Base-by-base conservation (phyloP, 1,140 invertebrate species). In the Uloborus diversus region DNA sequence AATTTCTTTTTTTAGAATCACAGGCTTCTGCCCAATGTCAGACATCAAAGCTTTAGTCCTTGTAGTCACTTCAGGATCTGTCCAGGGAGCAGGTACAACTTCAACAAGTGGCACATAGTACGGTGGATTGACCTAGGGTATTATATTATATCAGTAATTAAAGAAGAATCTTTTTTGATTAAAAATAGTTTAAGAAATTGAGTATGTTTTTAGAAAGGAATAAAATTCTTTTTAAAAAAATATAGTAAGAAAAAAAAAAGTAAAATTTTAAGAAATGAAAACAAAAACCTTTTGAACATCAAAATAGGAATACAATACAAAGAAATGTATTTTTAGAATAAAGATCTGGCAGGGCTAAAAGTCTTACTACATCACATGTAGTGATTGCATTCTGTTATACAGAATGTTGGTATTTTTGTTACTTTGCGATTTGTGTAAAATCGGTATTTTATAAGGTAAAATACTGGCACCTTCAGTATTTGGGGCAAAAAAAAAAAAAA, bases 51-150 rank as follows among this genome's bases (percentile, higher is more conserved):
- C 88, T 66, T 92, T 90, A 0, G 93, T 92, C 85, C 90, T 91
- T 35, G 87, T 85, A 1, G 91, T 87, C 5, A 95, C 90, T 61
- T 92, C 91, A 0, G 90, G 88, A 37, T 92, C 89, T 1, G 90
- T 90, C 94, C 94, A 97, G 4, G 95, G 93, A 0, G 95, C 94
- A 1, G 96, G 96, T 1, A 98, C 94, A 47, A 99, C 89, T 89
- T 99, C 97, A 1, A 98, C 94, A 33, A 98, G 87, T 0, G 95
- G 96, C 9, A 97, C 92, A 86, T 96, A 98, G 85, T 98, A 98
- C 0, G 96, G 96, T 56, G 97, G 97, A 88, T 99, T 99, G 0
- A 98, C 95, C 80, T 81, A 23, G 30, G 56, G 14, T 28, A 25
- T 27, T 23, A 49, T 1, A n/a, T 23, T 33, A 20, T 7, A 2